Percentiles rank a stretch among this genome's conserved stretches.
phyloP scores from a whole-genome alignment of 2,113 vertebrate species.

The Eira barbara region DNA sequence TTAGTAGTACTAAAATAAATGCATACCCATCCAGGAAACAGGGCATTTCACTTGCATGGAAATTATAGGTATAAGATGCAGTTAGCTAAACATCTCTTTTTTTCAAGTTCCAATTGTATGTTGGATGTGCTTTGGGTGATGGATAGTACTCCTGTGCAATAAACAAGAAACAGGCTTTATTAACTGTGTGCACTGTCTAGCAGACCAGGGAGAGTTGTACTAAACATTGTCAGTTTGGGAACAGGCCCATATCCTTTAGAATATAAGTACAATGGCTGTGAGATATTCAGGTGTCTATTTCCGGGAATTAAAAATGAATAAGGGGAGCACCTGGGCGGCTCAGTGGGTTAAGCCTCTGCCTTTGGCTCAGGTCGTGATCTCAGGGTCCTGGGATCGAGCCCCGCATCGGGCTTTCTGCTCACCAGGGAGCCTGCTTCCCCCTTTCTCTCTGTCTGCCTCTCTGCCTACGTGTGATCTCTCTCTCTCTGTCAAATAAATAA shows the following conservation, averaged over 20 bases:
- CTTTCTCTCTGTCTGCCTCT: no score
- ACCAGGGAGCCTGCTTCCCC: no score
- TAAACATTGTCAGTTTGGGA: neutral
- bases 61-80: constrained; percentile 17
- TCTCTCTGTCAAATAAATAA: no score
- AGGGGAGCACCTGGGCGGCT: no score
- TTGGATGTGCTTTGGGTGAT: neutral
- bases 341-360: no score
- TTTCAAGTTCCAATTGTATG: constrained; percentile 21
- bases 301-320: neutral
- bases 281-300: constrained; percentile 21
- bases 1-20: constrained; percentile 37
- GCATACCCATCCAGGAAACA: neutral
- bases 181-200: constrained; percentile 40
- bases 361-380: no score
- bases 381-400: no score
- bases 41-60: neutral
- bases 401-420: no score
- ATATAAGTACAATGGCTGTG: constrained; percentile 31
- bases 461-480: no score
- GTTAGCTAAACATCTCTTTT: constrained; percentile 25
- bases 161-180: constrained; percentile 61
- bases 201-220: neutral
- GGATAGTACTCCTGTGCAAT: neutral
- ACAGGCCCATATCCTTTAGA: constrained; percentile 15